Conservation (phyloP, 2,113 vertebrate genomes). For the Neofelis nebulosa region DNA sequence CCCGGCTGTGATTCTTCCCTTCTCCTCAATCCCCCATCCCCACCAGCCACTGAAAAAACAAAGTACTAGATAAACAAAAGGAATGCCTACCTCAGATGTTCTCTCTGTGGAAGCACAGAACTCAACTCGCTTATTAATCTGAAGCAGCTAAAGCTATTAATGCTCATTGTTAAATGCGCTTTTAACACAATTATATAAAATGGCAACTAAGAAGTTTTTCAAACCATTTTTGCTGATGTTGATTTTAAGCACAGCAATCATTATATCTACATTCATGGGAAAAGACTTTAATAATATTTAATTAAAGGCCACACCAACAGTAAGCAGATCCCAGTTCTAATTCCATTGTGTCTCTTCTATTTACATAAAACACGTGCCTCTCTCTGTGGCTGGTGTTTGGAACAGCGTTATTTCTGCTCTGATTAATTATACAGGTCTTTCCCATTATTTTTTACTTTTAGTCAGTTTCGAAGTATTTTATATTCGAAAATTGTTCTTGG, state of each 20-base stretch:
- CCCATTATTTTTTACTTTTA: not conserved
- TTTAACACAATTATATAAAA: conserved; percentile 54
- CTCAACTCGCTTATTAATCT: not conserved
- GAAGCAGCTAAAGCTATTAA: conserved; percentile 51
- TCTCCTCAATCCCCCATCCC: not conserved
- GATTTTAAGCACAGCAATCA: conserved; percentile 49
- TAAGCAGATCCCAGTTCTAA: not conserved
- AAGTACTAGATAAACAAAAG: conserved; percentile 41
- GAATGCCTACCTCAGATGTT: conserved; percentile 20
- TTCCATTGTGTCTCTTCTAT: not conserved
- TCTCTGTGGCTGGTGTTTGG: not conserved
- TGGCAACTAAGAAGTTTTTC: conserved; percentile 23
- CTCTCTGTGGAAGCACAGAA: not conserved
- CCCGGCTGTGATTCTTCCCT: not conserved
- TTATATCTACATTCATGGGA: not conserved
- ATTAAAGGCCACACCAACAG: conserved; percentile 33
- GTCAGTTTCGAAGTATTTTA: conserved; percentile 24
- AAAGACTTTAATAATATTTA: conserved; percentile 46
- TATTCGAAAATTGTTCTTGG: not conserved
- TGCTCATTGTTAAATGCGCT: conserved; percentile 30
- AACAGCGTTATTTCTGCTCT: not conserved
- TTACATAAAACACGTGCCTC: not conserved
- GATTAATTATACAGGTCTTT: not conserved
- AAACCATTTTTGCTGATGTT: conserved; percentile 58
- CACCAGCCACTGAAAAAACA: not conserved